Evolutionary conservation across 2,113 vertebrate genomes (phyloP).

Genomic region (Chaenocephalus aceratus): DNA sequence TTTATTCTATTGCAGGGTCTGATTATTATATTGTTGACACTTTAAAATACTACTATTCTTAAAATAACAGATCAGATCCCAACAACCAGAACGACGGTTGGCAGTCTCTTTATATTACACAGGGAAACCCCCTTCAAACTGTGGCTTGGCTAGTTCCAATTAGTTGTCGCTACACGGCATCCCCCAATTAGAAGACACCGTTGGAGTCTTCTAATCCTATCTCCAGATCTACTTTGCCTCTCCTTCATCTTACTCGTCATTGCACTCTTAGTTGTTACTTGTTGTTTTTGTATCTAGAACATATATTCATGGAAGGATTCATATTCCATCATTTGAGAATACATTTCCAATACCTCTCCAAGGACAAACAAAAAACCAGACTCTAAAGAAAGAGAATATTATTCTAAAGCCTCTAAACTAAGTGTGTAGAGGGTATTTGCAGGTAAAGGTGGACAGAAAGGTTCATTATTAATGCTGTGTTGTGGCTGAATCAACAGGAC

Average conservation of each 20-base stretch:
- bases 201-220: not conserved
- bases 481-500: conserved; percentile 18
- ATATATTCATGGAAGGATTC: not conserved
- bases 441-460: conserved; percentile 10
- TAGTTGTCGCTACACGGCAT: not conserved
- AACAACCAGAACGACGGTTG: not conserved
- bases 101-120: not conserved
- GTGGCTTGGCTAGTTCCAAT: not conserved
- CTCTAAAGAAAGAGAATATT: not conserved
- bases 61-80: conserved; percentile 1
- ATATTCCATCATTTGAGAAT: not conserved
- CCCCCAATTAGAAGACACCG: not conserved
- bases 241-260: too few species aligned
- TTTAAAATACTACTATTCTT: not conserved
- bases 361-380: not conserved
- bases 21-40: too few species aligned
- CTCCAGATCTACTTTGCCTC: not conserved
- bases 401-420: too few species aligned
- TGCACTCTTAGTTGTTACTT: not conserved
- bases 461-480: conserved; percentile 11
- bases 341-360: not conserved
- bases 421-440: not conserved
- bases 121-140: not conserved
- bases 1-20: too few species aligned
- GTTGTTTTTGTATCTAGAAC: not conserved